These are phyloP conservation scores for Venustaconcha ellipsiformis DNA, from an alignment of 1,140 invertebrate genomes.

Conservation along the genomic window DNA sequence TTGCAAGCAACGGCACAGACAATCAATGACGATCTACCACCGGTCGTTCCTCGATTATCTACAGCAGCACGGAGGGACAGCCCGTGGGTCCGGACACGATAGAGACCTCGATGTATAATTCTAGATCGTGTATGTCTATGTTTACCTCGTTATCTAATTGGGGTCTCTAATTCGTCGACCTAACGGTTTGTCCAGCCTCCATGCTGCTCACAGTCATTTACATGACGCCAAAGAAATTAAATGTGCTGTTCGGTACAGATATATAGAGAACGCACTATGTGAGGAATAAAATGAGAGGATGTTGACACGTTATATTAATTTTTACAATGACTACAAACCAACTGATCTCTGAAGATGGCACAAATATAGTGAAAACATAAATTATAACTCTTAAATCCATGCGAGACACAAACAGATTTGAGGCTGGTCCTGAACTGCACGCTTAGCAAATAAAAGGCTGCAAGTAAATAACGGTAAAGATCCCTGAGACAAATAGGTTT, in stretches of 20 bases:
- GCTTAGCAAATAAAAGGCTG: conserved; percentile 7
- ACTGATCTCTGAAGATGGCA: conserved; percentile 6
- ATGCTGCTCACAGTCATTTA: neutral
- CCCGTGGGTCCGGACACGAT: no score
- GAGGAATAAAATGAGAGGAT: conserved; percentile 10
- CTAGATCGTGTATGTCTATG: no score
- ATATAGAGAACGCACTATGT: conserved; percentile 6
- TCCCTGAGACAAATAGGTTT: conserved; percentile 35
- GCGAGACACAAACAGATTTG: conserved; percentile 30
- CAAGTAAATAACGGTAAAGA: conserved; percentile 6
- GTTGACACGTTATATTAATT: conserved; percentile 18
- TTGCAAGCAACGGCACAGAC: no score
- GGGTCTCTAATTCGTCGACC: no score
- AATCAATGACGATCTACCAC: no score
- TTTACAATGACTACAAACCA: conserved; percentile 18
- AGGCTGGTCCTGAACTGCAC: conserved; percentile 16
- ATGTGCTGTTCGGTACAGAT: conserved; percentile 11
- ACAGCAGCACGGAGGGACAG: no score
- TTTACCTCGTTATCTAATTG: no score
- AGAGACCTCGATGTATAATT: no score
- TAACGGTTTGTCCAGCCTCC: no score
- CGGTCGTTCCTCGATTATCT: no score
- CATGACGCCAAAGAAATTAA: conserved; percentile 4
- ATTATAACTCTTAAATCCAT: conserved; percentile 2
- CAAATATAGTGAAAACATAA: neutral